Evolutionary conservation across 2,797 vertebrate genomes (phyloP).

Genomic region (Oryzias dopingdopingensis): DNA sequence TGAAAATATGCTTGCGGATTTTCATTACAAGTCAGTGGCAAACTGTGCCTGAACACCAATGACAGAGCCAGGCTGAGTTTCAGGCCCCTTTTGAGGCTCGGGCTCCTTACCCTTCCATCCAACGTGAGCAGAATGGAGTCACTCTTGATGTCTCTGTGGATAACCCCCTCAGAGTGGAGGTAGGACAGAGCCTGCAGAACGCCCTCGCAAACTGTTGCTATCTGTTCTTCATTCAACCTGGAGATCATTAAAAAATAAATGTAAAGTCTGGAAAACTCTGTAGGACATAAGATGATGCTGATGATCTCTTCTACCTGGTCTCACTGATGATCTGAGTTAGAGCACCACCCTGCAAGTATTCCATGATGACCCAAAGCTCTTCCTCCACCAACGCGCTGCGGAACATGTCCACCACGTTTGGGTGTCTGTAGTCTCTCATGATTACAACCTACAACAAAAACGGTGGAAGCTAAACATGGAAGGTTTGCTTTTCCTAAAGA

Average conservation of each 20-base stretch:
- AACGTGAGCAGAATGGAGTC: slow-evolving; percentile 93
- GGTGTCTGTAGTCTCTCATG: slow-evolving; percentile 94
- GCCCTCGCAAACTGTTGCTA: slow-evolving; percentile 90
- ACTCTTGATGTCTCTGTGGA: slow-evolving; percentile 95
- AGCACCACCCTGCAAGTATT: slow-evolving; percentile 94
- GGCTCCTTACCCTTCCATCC: slow-evolving; percentile 84
- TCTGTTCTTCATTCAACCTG: slow-evolving; percentile 94
- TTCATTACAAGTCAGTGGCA: too few relatives aligned
- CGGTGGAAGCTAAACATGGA: not conserved
- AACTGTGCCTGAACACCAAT: too few relatives aligned
- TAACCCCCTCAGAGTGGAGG: slow-evolving; percentile 92
- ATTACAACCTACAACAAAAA: slow-evolving; percentile 85
- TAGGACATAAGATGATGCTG: too few relatives aligned
- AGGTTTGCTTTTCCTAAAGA: too few relatives aligned
- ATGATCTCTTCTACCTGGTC: slow-evolving; percentile 82
- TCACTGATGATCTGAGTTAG: slow-evolving; percentile 94
- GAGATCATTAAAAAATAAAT: not conserved
- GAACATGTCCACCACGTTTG: slow-evolving; percentile 94
- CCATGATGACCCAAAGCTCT: slow-evolving; percentile 98
- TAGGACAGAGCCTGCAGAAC: slow-evolving; percentile 92
- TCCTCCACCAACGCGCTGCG: slow-evolving; percentile 93
- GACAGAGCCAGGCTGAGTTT: too few relatives aligned
- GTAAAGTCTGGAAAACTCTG: not conserved
- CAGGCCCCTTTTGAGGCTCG: too few relatives aligned
- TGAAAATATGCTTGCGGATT: too few relatives aligned